Evolutionary conservation across 2,797 vertebrate species (phyloP).

Genomic region (Alca torda): DNA sequence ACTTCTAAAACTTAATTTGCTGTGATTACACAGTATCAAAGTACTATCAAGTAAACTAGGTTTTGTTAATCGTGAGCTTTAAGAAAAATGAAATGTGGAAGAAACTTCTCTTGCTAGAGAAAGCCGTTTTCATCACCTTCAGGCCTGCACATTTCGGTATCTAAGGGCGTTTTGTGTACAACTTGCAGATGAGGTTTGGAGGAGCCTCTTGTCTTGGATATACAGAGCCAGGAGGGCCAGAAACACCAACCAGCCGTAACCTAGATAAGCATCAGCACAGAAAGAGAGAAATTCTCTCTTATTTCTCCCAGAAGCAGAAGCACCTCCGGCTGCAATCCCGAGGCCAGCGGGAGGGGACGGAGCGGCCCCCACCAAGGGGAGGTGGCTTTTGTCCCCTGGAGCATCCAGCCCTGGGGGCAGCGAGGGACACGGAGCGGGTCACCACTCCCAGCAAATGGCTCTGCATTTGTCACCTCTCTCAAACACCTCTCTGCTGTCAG

Average conservation of each 20-base stretch:
- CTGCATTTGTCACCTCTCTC: neutral
- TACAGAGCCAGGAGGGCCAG: neutral
- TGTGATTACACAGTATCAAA: neutral
- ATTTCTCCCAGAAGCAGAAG: rapidly evolving
- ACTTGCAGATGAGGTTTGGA: rapidly evolving
- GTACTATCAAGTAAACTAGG: neutral
- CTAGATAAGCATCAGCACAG: neutral
- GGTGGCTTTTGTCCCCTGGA: rapidly evolving
- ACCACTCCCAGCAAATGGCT: neutral
- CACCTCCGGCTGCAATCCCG: rapidly evolving
- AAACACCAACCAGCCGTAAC: rapidly evolving
- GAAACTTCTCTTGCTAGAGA: neutral
- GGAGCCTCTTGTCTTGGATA: rapidly evolving
- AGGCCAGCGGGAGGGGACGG: rapidly evolving
- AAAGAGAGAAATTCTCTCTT: neutral
- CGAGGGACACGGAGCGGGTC: rapidly evolving
- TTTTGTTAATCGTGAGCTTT: neutral
- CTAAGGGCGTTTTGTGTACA: neutral
- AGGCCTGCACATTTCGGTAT: rapidly evolving
- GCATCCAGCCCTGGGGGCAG: rapidly evolving
- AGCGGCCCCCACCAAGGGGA: neutral
- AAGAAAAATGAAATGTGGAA: neutral
- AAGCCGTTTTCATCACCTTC: neutral
- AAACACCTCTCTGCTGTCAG: neutral
- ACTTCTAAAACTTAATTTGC: neutral